A percentile compares a stretch with the other conserved stretches of the same genome.
These are phyloP conservation scores for Psilopsiagon aurifrons DNA, from an alignment of 2,113 vertebrate genomes.

Conservation along the genomic window DNA sequence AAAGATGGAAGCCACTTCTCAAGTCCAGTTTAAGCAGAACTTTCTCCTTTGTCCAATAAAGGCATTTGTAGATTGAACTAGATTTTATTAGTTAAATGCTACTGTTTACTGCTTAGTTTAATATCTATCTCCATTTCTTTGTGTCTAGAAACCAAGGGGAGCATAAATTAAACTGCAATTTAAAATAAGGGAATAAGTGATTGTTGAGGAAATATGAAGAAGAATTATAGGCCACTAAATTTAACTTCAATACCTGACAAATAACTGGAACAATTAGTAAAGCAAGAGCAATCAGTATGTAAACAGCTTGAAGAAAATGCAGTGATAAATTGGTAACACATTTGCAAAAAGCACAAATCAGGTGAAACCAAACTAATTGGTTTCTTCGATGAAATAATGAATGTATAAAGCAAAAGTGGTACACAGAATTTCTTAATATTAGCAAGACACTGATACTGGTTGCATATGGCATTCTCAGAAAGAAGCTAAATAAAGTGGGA, in stretches of 20 bases:
- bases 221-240: slow-evolving; percentile 44
- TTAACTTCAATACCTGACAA: slow-evolving; percentile 45
- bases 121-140: background rate
- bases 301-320: slow-evolving; percentile 41
- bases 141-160: background rate
- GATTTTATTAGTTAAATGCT: background rate
- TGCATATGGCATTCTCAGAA: background rate
- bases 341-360: slow-evolving; percentile 55
- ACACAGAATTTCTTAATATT: background rate
- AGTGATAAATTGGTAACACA: slow-evolving; percentile 1
- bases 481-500: background rate
- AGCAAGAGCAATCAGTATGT: slow-evolving; percentile 51
- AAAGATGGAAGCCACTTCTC: background rate
- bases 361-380: slow-evolving; percentile 47
- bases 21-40: background rate
- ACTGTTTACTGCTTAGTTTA: background rate
- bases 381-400: slow-evolving; percentile 24
- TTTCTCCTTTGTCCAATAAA: background rate
- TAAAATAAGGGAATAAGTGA: background rate
- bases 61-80: background rate
- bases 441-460: background rate
- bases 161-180: background rate
- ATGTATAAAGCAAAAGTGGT: background rate
- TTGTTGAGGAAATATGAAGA: background rate
- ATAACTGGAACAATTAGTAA: slow-evolving; percentile 57